Conservation (phyloP, 2,113 vertebrate species). For the Podiceps cristatus region DNA sequence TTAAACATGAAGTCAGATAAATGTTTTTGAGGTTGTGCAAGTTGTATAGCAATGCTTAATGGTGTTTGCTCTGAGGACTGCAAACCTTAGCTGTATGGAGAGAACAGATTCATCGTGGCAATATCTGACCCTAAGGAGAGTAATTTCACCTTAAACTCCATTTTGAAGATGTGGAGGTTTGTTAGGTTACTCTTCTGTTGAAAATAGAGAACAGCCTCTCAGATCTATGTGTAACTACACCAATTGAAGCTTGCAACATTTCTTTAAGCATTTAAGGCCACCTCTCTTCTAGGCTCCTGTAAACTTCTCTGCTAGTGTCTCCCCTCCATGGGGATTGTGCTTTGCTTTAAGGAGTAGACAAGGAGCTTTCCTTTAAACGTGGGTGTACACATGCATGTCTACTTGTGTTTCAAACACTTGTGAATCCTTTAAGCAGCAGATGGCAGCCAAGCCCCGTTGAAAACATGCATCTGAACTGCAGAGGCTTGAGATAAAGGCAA, state of each 20-base stretch:
- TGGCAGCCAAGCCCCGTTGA: slow-evolving; percentile 52
- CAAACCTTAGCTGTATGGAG: background rate
- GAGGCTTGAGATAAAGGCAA: background rate
- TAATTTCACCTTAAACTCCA: background rate
- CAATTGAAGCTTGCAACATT: background rate
- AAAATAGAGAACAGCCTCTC: background rate
- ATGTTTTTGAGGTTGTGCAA: background rate
- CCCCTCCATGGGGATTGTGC: background rate
- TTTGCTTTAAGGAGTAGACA: background rate
- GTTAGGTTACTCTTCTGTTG: background rate
- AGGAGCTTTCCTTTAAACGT: background rate
- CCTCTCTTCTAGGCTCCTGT: background rate
- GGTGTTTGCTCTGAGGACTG: background rate
- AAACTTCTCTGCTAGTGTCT: background rate
- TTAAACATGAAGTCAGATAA: background rate
- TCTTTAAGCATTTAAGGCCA: background rate
- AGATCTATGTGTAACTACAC: background rate
- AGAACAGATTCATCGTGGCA: background rate
- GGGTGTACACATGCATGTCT: background rate
- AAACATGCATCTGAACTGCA: background rate
- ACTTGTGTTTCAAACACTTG: background rate
- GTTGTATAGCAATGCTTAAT: background rate
- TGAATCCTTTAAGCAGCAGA: slow-evolving; percentile 35
- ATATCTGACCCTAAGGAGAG: background rate
- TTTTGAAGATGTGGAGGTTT: background rate